These are phyloP conservation scores for Damaliscus lunatus DNA, from an alignment of 2,113 vertebrate genomes.

Conservation along the genomic window DNA sequence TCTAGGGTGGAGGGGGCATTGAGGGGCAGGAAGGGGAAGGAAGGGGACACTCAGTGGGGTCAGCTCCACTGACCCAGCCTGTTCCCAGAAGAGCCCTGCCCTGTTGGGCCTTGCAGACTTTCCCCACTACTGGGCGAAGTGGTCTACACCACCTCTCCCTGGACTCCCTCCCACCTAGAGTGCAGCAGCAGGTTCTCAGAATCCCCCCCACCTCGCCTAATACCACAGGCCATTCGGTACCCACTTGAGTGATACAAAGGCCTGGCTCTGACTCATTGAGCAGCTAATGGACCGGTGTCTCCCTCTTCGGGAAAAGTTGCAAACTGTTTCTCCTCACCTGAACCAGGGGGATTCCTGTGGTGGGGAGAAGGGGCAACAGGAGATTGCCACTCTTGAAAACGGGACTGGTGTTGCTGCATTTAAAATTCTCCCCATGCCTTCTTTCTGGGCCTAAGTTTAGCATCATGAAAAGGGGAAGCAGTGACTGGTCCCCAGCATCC, in stretches of 20 bases:
- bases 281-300: neutral
- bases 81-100: neutral
- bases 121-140: neutral
- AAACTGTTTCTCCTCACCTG: neutral
- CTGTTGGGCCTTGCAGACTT: neutral
- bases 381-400: neutral
- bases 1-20: neutral
- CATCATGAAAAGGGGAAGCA: neutral
- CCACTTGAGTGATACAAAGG: no score
- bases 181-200: neutral
- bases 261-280: neutral
- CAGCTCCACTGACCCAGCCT: neutral
- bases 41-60: neutral
- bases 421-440: neutral
- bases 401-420: neutral
- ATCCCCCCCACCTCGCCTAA: neutral
- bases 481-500: neutral
- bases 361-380: neutral
- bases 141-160: neutral
- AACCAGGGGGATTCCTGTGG: neutral
- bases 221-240: neutral
- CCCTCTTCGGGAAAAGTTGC: neutral
- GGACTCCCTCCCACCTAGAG: neutral
- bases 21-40: neutral
- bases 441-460: neutral